A percentile compares a stretch with the other conserved stretches of the same genome.
These are phyloP conservation scores for Blennius ocellaris DNA, from an alignment of 2,113 vertebrate genomes.

Conservation along the genomic window DNA sequence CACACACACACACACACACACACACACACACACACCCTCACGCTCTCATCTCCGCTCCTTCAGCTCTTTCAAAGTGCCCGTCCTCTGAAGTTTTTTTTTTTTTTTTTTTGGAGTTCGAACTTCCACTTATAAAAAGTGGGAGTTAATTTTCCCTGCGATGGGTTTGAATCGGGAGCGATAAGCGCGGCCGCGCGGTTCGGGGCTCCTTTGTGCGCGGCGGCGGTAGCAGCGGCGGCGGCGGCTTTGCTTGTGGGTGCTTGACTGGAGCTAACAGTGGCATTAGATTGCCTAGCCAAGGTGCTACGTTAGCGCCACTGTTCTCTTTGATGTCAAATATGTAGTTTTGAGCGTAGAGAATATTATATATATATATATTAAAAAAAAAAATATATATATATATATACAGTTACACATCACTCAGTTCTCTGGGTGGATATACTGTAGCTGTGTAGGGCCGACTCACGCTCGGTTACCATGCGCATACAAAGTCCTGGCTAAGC, in stretches of 20 bases:
- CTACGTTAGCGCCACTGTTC: conserved; percentile 50
- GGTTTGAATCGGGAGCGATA: conserved; percentile 58
- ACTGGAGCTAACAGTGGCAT: conserved; percentile 51
- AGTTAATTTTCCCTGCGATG: conserved; percentile 46
- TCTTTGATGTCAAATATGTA: conserved; percentile 73
- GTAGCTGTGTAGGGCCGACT: conserved; percentile 70
- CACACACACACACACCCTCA: conserved; percentile 62
- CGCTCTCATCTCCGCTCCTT: conserved; percentile 67
- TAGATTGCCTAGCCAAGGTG: conserved; percentile 49
- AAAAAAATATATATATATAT: conserved; percentile 41
- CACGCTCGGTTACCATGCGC: conserved; percentile 70
- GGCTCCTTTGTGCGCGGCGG: conserved; percentile 28
- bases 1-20: conserved; percentile 53
- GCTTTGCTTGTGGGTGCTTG: conserved; percentile 50
- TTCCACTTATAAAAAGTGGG: conserved; percentile 65
- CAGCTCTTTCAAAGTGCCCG: conserved; percentile 79
- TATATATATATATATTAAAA: no score
- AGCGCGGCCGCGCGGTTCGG: conserved; percentile 32
- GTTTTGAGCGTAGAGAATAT: conserved; percentile 71
- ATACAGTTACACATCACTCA: conserved; percentile 58
- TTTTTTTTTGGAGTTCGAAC: conserved; percentile 68
- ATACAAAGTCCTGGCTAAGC: conserved; percentile 81
- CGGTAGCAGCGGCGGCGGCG: background rate
- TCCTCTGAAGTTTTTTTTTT: conserved; percentile 78
- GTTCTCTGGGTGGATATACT: conserved; percentile 55